A percentile compares a stretch with the other conserved stretches of the same genome.
These are phyloP conservation scores for Temnothorax rugatulus DNA, from an alignment of 2,888 invertebrate species.

Conservation along the genomic window DNA sequence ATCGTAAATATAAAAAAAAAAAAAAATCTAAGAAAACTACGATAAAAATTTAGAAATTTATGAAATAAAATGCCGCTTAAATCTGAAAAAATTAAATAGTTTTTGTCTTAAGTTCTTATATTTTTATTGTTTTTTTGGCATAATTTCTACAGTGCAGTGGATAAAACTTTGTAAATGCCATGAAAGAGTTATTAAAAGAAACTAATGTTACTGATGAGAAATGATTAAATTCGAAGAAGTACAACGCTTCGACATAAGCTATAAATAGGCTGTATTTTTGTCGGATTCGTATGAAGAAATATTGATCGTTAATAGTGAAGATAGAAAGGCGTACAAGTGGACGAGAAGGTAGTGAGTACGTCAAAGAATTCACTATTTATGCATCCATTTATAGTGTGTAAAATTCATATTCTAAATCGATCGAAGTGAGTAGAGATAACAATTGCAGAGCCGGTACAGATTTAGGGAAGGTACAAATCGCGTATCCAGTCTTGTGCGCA, in stretches of 20 bases:
- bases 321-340: neutral
- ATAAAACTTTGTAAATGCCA: constrained; percentile 41
- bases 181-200: constrained; percentile 33
- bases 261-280: constrained; percentile 60
- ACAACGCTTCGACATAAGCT: constrained; percentile 54
- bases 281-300: neutral
- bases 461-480: constrained; percentile 18
- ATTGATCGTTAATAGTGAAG: constrained; percentile 35
- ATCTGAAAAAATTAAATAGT: constrained; percentile 18
- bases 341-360: neutral
- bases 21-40: neutral
- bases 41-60: neutral
- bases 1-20: neutral
- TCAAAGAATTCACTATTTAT: constrained; percentile 52
- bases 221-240: constrained; percentile 39
- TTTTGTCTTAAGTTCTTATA: neutral
- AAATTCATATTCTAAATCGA: constrained; percentile 70
- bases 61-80: neutral
- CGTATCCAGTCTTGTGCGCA: constrained; percentile 13
- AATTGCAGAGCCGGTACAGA: constrained; percentile 33
- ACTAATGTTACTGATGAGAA: constrained; percentile 35
- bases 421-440: constrained; percentile 54
- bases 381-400: constrained; percentile 55
- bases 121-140: neutral
- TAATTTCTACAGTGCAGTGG: constrained; percentile 22